Base-by-base conservation (phyloP, 2,113 vertebrate genomes). In the Petaurus breviceps region DNA sequence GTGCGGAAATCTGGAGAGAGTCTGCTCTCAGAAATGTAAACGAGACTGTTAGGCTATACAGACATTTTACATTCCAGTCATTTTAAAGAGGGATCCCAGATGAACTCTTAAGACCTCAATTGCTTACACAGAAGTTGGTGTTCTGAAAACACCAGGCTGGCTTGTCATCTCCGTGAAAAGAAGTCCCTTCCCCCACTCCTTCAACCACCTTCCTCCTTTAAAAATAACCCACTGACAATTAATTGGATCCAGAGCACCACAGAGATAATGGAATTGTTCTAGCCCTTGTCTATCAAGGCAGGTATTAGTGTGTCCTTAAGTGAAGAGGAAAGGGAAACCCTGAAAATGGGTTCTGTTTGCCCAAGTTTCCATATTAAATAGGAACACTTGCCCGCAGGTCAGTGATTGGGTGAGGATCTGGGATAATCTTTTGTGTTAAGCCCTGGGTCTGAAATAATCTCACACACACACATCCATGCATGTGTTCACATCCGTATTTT, bases 321-420 rank as follows among this genome's bases (percentile, higher is more conserved):
- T 10, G n/a, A 31, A 90, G 47, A 50, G 14, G 26, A 90, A 50
- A 47, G 31, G 91, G 61, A 92, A 92, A 51, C n/a, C 52, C 31
- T 84, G 24, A 92, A 89, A 53, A 24, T 61, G 47, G 23, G 68
- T 95, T 10, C 95, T 97, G 23, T 84, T 84, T 84, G 37, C 92
- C 50, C 28, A 89, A 51, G 49, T 37, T 95, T 96, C 96, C 94
- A 91, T 92, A 96, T 95, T 90, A 96, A 96, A 16, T 94, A 47
- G 92, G 95, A 43, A 68, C 95, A 31, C 90, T 95, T 96, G 47
- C 7, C 68, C 23, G 68, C 23, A 84, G n/a, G n/a, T 84, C 68
- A 37, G 50, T 10, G 90, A 61, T 51, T 28, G 10, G 90, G 47
- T 47, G 22, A 47, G 90, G 90, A 84, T 84, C 68, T 51, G 19